phyloP scores from a whole-genome alignment of 2,797 vertebrate species.

The Odontamblyopus rebecca region DNA sequence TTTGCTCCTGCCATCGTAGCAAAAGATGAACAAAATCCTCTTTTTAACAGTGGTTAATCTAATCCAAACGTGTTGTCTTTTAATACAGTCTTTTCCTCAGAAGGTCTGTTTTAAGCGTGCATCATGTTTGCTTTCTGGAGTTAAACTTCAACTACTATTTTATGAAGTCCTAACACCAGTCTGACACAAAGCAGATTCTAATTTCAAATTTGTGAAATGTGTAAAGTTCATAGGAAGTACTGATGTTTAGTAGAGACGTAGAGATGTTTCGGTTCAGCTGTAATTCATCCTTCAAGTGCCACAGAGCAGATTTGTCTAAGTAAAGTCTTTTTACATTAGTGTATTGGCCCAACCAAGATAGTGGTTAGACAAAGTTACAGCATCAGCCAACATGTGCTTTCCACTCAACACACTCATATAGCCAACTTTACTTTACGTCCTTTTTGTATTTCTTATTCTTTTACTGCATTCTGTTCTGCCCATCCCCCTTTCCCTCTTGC shows the following conservation, averaged over 20 bases:
- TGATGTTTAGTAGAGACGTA: no score
- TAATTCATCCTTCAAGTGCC: not conserved
- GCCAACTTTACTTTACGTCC: conserved; percentile 38
- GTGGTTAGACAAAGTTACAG: not conserved
- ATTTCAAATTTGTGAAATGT: not conserved
- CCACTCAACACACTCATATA: not conserved
- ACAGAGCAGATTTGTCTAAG: not conserved
- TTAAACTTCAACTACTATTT: not conserved
- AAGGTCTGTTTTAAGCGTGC: not conserved
- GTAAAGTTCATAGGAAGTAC: no score
- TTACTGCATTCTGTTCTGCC: conserved; percentile 70
- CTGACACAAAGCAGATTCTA: not conserved
- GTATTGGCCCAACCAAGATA: not conserved
- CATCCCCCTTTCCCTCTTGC: conserved; percentile 55
- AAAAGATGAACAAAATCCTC: no score
- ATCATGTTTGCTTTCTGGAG: not conserved
- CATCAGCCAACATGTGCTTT: not conserved
- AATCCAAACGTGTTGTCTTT: no score
- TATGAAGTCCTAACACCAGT: not conserved
- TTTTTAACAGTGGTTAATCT: no score
- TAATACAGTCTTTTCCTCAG: no score
- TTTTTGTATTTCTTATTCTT: conserved; percentile 55
- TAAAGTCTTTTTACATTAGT: not conserved
- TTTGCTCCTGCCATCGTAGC: no score
- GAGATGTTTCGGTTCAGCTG: no score